Percentiles rank a stretch among this genome's conserved stretches.
Evolutionary conservation across 2,888 invertebrate genomes (phyloP).

Genomic region (Leptothorax acervorum): DNA sequence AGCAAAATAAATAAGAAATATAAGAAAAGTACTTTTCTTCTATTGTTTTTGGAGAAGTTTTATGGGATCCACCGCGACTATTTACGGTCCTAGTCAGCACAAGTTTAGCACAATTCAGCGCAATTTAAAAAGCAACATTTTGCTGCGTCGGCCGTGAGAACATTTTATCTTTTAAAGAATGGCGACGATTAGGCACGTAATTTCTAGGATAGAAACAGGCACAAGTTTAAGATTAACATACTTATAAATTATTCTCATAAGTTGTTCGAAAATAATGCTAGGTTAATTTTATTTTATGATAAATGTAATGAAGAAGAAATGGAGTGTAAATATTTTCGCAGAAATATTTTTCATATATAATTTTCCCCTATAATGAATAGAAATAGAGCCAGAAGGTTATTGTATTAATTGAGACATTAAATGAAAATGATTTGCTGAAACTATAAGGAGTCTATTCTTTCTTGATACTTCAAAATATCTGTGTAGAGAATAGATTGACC

Average conservation of each 20-base stretch:
- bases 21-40: not conserved
- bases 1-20: constrained; percentile 4
- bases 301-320: not conserved
- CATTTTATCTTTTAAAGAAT: constrained; percentile 46
- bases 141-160: constrained; percentile 36
- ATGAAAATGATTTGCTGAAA: not conserved
- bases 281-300: not conserved
- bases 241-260: constrained; percentile 10
- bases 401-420: not conserved
- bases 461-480: not conserved
- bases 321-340: not conserved
- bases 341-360: not conserved
- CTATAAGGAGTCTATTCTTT: not conserved
- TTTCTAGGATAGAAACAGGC: not conserved
- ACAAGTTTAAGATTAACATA: constrained; percentile 14
- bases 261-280: constrained; percentile 7
- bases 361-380: not conserved
- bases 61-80: not conserved
- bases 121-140: constrained; percentile 40
- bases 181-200: constrained; percentile 25
- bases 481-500: not conserved
- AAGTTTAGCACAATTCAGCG: constrained; percentile 44
- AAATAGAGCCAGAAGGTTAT: not conserved
- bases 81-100: constrained; percentile 36
- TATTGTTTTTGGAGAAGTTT: constrained; percentile 29